A percentile compares a stretch with the other conserved stretches of the same genome.
phyloP scores from a whole-genome alignment of 2,797 vertebrate species.

The Podarcis lilfordi region DNA sequence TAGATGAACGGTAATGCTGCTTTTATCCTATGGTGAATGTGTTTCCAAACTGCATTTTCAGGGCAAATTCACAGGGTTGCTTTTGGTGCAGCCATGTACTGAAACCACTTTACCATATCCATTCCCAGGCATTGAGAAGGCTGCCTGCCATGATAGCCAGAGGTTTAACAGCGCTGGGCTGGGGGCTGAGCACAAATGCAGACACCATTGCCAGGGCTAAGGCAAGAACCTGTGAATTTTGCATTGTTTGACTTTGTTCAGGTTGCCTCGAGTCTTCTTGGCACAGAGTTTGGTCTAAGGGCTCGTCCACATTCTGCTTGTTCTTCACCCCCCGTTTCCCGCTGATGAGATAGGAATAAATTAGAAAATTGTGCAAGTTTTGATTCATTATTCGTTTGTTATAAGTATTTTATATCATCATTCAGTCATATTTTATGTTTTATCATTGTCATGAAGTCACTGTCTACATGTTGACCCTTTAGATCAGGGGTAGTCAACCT shows the following conservation, averaged over 20 bases:
- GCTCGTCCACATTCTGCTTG: too few species aligned
- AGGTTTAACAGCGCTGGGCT: neutral
- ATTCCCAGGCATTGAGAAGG: neutral
- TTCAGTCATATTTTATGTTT: neutral
- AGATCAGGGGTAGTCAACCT: too few species aligned
- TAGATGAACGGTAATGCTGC: constrained; percentile 60
- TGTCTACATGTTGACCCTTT: neutral
- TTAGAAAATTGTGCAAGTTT: neutral
- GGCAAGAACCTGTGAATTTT: neutral
- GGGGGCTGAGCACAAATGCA: too few species aligned
- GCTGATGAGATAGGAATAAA: too few species aligned
- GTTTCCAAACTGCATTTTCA: neutral
- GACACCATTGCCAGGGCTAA: neutral
- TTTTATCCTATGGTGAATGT: neutral
- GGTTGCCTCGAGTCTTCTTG: neutral
- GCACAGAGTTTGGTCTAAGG: neutral
- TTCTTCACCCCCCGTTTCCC: too few species aligned
- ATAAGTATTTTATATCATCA: neutral
- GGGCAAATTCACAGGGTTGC: neutral
- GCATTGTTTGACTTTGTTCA: neutral
- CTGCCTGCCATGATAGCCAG: neutral
- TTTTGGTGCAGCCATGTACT: too few species aligned
- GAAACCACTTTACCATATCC: neutral
- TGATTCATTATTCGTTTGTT: neutral
- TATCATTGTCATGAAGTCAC: neutral